phyloP scores from a whole-genome alignment of 1,140 invertebrate species.

The Drosophila varians region DNA sequence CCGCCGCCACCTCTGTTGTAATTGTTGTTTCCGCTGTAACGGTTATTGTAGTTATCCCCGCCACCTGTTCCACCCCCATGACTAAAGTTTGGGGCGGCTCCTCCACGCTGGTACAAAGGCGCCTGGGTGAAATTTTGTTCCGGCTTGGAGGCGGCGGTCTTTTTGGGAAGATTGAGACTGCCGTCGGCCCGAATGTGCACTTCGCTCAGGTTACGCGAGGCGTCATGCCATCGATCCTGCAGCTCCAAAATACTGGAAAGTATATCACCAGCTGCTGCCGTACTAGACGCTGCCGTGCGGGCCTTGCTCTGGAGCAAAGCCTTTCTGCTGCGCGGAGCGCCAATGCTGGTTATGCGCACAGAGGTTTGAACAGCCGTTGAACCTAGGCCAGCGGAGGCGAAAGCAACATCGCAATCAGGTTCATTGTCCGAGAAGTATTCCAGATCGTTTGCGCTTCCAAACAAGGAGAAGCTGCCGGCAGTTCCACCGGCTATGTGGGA shows the following conservation, averaged over 20 bases:
- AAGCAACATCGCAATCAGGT: slow-evolving; percentile 17
- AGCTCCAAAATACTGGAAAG: slow-evolving; percentile 90
- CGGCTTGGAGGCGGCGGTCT: slow-evolving; percentile 23
- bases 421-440: slow-evolving; percentile 86
- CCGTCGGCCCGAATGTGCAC: slow-evolving; percentile 74
- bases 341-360: slow-evolving; percentile 60
- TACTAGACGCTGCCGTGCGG: slow-evolving; percentile 26
- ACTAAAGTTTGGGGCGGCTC: slow-evolving; percentile 83
- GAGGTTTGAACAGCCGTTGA: slow-evolving; percentile 83
- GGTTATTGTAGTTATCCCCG: slow-evolving; percentile 83
- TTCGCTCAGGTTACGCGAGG: slow-evolving; percentile 62
- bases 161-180: slow-evolving; percentile 68
- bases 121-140: slow-evolving; percentile 84
- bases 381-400: slow-evolving; percentile 13
- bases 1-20: slow-evolving; percentile 72
- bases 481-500: slow-evolving; percentile 56
- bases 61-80: slow-evolving; percentile 68
- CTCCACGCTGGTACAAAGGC: slow-evolving; percentile 86
- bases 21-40: slow-evolving; percentile 79
- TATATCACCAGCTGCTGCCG: slow-evolving; percentile 85
- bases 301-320: slow-evolving; percentile 58
- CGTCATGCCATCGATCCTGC: slow-evolving; percentile 89
- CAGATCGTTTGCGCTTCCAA: slow-evolving; percentile 87
- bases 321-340: slow-evolving; percentile 57
- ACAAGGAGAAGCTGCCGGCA: slow-evolving; percentile 83